Evolutionary conservation across 92 coral and sea anemone genomes (phyloP).

Genomic region (Micromussa lordhowensis): DNA sequence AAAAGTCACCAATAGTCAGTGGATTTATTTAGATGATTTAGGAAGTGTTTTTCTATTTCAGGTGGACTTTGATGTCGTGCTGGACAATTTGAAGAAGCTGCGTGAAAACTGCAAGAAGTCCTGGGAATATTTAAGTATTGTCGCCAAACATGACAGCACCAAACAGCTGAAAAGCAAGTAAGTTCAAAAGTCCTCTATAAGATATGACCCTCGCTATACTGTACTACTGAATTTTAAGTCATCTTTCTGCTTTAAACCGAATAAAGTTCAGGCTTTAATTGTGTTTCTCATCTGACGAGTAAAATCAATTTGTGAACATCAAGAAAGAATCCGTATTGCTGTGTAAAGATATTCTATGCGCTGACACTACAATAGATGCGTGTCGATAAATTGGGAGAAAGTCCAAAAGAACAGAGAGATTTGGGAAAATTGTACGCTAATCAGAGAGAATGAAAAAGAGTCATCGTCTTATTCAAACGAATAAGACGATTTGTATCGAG

Average conservation of each 20-base stretch:
- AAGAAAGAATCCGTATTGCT: too few relatives aligned
- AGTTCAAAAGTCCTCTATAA: slow-evolving; percentile 2
- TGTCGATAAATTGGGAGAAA: too few relatives aligned
- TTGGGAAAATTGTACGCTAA: too few relatives aligned
- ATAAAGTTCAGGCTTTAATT: too few relatives aligned
- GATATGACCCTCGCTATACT: neutral
- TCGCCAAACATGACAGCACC: slow-evolving; percentile 98
- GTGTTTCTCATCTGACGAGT: too few relatives aligned
- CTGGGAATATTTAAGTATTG: slow-evolving; percentile 95
- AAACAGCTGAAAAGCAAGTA: slow-evolving; percentile 95
- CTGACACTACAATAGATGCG: too few relatives aligned
- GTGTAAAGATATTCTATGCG: too few relatives aligned
- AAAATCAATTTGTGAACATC: too few relatives aligned
- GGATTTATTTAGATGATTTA: neutral
- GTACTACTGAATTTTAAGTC: neutral
- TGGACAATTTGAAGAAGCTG: slow-evolving; percentile 86
- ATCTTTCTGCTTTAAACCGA: too few relatives aligned
- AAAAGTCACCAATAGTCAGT: neutral
- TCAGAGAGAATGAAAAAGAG: too few relatives aligned
- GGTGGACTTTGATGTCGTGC: slow-evolving; percentile 96
- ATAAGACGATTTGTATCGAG: neutral
- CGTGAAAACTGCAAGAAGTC: slow-evolving; percentile 97
- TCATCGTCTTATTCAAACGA: neutral
- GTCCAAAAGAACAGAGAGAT: too few relatives aligned
- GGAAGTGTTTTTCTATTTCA: slow-evolving; percentile 49